Base-by-base conservation (phyloP, 1,140 invertebrate species). In the Akabosia matsudoensis region DNA sequence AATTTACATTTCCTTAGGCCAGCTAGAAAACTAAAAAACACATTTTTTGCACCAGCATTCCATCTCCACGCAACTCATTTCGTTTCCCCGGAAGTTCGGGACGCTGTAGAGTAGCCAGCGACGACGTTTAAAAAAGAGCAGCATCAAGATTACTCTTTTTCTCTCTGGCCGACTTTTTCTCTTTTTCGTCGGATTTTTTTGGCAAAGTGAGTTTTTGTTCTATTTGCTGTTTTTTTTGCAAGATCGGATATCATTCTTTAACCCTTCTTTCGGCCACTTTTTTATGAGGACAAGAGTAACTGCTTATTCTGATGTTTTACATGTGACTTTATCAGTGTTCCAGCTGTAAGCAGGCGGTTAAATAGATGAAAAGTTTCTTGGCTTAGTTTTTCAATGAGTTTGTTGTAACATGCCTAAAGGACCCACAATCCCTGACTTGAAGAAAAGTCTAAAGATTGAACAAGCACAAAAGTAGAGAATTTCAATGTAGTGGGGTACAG, bases 271-370 rank as follows among this genome's bases (percentile, higher is more conserved):
- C n/a, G 13, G 4, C 24, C n/a, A 4, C 24, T 61, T 14, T 7
- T 22, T 30, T 31, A 30, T 28, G 61, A 14, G 61, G 22, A n/a
- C 31, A 30, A 3, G 13, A 7, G 4, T 67, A 61, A 61, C 61
- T 67, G 61, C 30, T 67, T 67, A 67, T 28, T 30, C 28, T 10
- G 22, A 22, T 67, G 61, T 67, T 67, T 67, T 67, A 67, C 61
- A 67, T 67, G 61, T 2, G 61, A 67, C 61, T 67, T 67, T 67
- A 67, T 67, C 61, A 67, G 61, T 31, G 28, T 30, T 16, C 24
- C 61, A 67, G 61, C 61, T 67, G 61, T 67, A 67, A 67, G 61
- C 61, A 67, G 31, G 61, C 26, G 61, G n/a, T 30, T 67, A 67
- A 67, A 67, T 67, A 22, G 22, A 67, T 30, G 61, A 67, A 67